Conservation (phyloP, 2,797 vertebrate genomes). For the Delichon dasypus region DNA sequence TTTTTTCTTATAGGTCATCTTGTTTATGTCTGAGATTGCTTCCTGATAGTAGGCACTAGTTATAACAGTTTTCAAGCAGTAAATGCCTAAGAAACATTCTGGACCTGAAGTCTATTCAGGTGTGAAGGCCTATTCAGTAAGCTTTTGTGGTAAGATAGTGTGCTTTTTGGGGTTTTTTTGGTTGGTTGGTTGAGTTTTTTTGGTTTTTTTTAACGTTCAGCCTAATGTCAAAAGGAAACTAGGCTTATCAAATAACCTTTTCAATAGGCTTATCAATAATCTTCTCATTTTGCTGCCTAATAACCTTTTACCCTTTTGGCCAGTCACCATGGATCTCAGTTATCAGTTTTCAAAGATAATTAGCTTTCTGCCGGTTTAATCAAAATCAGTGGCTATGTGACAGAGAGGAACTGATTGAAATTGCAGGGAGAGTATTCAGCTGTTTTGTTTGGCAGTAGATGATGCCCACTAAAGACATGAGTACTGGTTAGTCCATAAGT, state of each 20-base stretch:
- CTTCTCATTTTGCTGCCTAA: neutral
- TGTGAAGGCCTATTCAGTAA: neutral
- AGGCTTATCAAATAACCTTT: neutral
- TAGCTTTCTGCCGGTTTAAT: constrained; percentile 1
- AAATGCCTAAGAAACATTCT: neutral
- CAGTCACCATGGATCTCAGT: neutral
- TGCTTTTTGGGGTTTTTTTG: neutral
- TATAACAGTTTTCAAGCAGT: neutral
- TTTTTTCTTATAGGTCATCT: neutral
- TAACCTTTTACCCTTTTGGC: neutral
- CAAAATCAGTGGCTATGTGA: neutral
- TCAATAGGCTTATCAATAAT: neutral
- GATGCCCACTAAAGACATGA: neutral
- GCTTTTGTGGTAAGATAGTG: neutral
- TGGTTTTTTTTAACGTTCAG: neutral
- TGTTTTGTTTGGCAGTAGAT: neutral
- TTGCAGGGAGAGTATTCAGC: neutral
- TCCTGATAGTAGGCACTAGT: neutral
- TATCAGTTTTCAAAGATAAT: neutral
- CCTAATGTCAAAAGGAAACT: neutral
- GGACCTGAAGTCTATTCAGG: neutral
- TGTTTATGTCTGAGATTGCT: neutral
- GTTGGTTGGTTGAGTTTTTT: neutral
- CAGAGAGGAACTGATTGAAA: neutral
- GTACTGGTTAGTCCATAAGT: neutral